Percentiles rank a stretch among this genome's conserved stretches.
Evolutionary conservation across 2,888 invertebrate genomes (phyloP).

Genomic region (Ophion ventricosus): DNA sequence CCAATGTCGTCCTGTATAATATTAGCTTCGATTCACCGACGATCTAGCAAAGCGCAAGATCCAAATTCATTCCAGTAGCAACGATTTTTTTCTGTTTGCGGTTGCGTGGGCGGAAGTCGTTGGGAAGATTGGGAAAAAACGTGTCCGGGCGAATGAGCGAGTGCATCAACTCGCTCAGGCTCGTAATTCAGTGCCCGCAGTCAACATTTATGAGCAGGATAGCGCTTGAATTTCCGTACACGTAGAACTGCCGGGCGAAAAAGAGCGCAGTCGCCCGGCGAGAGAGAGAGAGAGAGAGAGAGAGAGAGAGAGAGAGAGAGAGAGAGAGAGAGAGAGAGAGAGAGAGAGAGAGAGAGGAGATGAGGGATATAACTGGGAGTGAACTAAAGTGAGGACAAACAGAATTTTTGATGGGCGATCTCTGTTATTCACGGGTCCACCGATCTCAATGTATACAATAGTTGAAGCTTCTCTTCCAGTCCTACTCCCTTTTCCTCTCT

Average conservation of each 20-base stretch:
- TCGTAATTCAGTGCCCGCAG: slow-evolving; percentile 8
- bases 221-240: slow-evolving; percentile 16
- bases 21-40: too few relatives aligned
- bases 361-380: slow-evolving; percentile 31
- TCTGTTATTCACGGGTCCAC: slow-evolving; percentile 75
- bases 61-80: neutral
- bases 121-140: neutral
- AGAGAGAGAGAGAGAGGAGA: slow-evolving; percentile 40
- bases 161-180: neutral
- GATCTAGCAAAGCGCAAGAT: neutral
- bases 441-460: slow-evolving; percentile 74
- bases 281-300: slow-evolving; percentile 56
- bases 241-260: slow-evolving; percentile 12
- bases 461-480: slow-evolving; percentile 63
- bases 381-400: slow-evolving; percentile 72
- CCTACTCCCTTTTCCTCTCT: neutral
- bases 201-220: slow-evolving; percentile 31
- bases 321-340: slow-evolving; percentile 55
- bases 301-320: slow-evolving; percentile 39
- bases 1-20: too few relatives aligned
- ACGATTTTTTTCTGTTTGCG: neutral
- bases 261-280: slow-evolving; percentile 62
- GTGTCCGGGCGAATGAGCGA: neutral
- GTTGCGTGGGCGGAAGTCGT: too few relatives aligned
- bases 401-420: slow-evolving; percentile 79